Evolutionary conservation across 2,113 vertebrate species (phyloP), one percentile per base, ranked within the genome.

Genomic region (Alethe diademata): DNA sequence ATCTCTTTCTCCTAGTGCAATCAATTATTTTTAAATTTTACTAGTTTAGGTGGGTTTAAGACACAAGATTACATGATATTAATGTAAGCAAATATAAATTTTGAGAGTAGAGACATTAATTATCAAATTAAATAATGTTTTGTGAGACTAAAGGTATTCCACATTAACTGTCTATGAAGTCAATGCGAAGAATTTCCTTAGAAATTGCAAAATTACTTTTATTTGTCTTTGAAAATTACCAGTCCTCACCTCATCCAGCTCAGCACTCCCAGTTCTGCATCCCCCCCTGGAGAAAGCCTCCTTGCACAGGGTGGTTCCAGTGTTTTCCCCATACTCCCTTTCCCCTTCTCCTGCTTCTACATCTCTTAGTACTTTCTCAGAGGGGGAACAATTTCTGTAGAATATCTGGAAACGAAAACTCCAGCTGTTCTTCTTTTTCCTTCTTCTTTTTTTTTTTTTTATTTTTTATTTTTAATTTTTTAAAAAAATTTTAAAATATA

Each of bases 381-480:
- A 69, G 36, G 28, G 7, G 28, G 38, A 76, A 78, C 14, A 76
- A 87, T 19, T 29, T 31, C 28, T 47, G 48, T 7, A 43, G 8
- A 6, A 3, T 24, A 35, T 47, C 62, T 80, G 62, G 67, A 91
- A 91, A 86, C 0, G 5, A 53, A 73, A 88, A 23, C 31, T 79
- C 4, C 22, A 45, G 26, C 25, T 60, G n/a, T 6, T 33, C 56
- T 18, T 26, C 5, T 18, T 36, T 9, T 6, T 14, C 10, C 6
- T 14, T 10, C 0, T 28, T 8, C 4, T 24, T 9, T 3, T 8
- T 54, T 4, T 18, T 6, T 6, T 47, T 3, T 10, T 12, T 7
- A 11, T 29, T 9, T 29, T 19, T 9, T 35, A 35, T 35, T 35
- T 35, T 35, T 35, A 35, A 35, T 3, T 2, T 22, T 11, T 3